A percentile compares a stretch with the other conserved stretches of the same genome.
Evolutionary conservation across 2,113 vertebrate species (phyloP).

Genomic region (Chrysochloris asiatica): DNA sequence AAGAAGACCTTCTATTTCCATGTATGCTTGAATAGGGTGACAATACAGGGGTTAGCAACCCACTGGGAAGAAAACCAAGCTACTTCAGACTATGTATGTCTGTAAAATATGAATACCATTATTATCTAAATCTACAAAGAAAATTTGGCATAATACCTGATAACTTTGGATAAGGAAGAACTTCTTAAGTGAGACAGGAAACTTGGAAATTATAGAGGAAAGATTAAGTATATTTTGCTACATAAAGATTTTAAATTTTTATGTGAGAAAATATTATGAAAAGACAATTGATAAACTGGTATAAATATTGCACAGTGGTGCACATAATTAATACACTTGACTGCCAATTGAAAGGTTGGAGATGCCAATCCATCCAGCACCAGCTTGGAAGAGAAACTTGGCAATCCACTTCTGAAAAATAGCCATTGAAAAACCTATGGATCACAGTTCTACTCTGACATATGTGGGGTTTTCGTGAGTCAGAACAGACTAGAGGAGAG

Average conservation of each 20-base stretch:
- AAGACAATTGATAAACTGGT: background rate
- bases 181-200: background rate
- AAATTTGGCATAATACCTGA: background rate
- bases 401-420: background rate
- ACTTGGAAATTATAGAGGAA: background rate
- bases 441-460: background rate
- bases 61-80: background rate
- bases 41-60: background rate
- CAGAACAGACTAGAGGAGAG: background rate
- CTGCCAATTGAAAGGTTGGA: background rate
- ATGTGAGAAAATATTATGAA: constrained; percentile 25
- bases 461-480: background rate
- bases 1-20: background rate
- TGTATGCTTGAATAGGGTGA: background rate
- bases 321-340: background rate
- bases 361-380: background rate
- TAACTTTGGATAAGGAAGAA: background rate
- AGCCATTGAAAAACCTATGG: too few relatives aligned
- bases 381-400: background rate
- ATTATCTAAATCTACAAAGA: background rate
- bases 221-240: background rate
- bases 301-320: background rate
- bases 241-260: background rate
- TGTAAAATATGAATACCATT: background rate
- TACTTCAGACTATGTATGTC: background rate